phyloP scores from a whole-genome alignment of 1,140 invertebrate species.

The Tetraneura akinire region DNA sequence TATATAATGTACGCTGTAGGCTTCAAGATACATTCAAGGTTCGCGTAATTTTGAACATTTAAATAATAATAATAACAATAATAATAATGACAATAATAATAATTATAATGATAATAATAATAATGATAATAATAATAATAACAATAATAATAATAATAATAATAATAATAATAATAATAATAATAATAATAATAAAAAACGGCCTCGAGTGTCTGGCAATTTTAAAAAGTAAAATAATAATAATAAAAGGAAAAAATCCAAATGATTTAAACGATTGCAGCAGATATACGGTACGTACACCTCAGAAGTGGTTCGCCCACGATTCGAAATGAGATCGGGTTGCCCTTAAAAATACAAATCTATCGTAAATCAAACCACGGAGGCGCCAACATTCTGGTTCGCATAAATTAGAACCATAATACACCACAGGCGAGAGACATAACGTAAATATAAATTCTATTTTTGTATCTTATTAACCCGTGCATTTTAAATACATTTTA shows the following conservation, averaged over 20 bases:
- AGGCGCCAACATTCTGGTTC: constrained; percentile 47
- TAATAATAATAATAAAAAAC: constrained; percentile 5
- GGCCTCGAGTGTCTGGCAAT: constrained; percentile 37
- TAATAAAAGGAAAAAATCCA: constrained; percentile 24
- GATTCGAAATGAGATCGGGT: constrained; percentile 36
- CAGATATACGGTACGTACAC: neutral
- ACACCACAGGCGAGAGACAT: constrained; percentile 40
- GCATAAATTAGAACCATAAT: constrained; percentile 48
- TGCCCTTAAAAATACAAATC: constrained; percentile 44
- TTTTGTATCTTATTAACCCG: neutral
- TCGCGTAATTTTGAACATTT: constrained; percentile 31
- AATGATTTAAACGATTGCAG: constrained; percentile 35
- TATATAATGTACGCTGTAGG: neutral
- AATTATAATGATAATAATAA: neutral
- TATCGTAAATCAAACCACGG: constrained; percentile 38
- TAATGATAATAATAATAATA: neutral
- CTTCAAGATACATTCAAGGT: constrained; percentile 32
- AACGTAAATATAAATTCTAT: constrained; percentile 13
- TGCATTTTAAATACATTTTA: neutral
- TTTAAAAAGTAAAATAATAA: constrained; percentile 43
- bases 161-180: neutral
- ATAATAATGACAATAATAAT: neutral
- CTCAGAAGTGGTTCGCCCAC: constrained; percentile 46
- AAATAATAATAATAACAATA: neutral
- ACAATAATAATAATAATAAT: neutral